These are phyloP conservation scores for Myocastor coypus DNA, from an alignment of 2,113 vertebrate genomes.

Conservation along the genomic window DNA sequence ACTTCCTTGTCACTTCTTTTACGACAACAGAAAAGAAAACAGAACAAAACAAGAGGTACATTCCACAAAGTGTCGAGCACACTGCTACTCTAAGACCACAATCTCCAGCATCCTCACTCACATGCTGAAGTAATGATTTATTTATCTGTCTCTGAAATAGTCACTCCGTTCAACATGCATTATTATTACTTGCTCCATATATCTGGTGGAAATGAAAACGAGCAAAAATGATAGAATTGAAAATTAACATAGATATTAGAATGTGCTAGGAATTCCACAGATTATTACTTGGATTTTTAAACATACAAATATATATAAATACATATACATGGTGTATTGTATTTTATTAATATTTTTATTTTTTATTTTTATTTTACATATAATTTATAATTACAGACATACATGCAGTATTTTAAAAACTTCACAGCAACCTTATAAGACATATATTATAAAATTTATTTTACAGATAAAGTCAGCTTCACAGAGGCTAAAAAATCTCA, in stretches of 20 bases:
- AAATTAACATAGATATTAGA: conserved; percentile 11
- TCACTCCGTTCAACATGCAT: not conserved
- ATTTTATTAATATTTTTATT: not conserved
- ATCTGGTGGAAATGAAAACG: not conserved
- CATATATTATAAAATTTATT: conserved; percentile 11
- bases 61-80: not conserved
- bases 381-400: not conserved
- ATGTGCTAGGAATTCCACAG: not conserved
- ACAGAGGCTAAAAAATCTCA: not conserved
- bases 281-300: not conserved
- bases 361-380: not conserved
- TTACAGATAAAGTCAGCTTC: conserved; percentile 15
- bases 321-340: not conserved
- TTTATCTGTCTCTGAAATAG: not conserved
- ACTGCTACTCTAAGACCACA: not conserved
- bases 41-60: too few relatives aligned
- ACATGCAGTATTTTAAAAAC: not conserved
- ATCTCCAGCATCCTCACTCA: not conserved
- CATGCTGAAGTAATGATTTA: not conserved
- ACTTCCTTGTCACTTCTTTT: not conserved
- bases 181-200: not conserved
- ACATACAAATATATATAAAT: not conserved
- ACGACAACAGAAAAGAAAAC: not conserved
- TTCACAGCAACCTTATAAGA: not conserved
- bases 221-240: not conserved